phyloP scores from a whole-genome alignment of 2,797 vertebrate genomes.

The Sebastes vulpes region DNA sequence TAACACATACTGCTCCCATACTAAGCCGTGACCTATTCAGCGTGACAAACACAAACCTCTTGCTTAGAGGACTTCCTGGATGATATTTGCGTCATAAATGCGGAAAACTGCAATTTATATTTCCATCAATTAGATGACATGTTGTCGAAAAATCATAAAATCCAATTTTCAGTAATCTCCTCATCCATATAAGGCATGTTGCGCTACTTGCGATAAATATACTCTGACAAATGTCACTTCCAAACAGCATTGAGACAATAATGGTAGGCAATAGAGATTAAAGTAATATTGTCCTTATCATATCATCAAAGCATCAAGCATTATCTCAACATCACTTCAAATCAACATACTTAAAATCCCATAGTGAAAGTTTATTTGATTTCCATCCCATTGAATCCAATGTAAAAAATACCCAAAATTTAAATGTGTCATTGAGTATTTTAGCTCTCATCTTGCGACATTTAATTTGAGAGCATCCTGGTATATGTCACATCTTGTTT shows the following conservation, averaged over 20 bases:
- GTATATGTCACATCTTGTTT: neutral
- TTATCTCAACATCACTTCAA: neutral
- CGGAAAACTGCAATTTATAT: neutral
- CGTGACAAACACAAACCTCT: neutral
- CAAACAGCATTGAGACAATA: neutral
- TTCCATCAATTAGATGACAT: neutral
- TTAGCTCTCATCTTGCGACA: neutral
- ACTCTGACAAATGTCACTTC: neutral
- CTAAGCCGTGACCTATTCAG: neutral
- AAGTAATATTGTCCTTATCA: neutral
- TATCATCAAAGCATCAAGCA: neutral
- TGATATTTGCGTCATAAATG: neutral
- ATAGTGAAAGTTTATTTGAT: neutral
- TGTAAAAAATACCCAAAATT: neutral
- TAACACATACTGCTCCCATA: constrained; percentile 13
- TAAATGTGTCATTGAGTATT: neutral
- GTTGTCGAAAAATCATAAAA: neutral
- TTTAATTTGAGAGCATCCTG: neutral
- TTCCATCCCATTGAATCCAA: neutral
- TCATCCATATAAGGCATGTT: neutral
- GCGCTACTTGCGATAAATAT: neutral
- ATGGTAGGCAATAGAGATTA: neutral
- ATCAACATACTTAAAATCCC: neutral
- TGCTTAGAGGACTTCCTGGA: neutral
- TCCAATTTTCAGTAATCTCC: neutral